Percentiles rank a stretch among this genome's conserved stretches.
These are phyloP conservation scores for Lasioglossum albipes DNA, from an alignment of 1,140 invertebrate species.

Conservation along the genomic window DNA sequence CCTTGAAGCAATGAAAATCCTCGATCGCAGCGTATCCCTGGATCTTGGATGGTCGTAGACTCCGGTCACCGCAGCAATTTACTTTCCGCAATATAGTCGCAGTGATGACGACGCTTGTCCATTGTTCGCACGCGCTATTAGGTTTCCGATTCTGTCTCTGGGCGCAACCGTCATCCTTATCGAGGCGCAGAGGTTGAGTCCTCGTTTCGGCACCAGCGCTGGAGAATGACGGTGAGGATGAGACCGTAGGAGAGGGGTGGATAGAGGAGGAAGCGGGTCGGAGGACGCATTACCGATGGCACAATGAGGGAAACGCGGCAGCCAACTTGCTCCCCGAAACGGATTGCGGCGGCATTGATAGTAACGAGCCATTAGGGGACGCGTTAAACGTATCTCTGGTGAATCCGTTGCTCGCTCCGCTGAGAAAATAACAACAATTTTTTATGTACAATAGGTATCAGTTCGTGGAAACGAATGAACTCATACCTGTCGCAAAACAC, in stretches of 20 bases:
- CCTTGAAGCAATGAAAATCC: too few species aligned
- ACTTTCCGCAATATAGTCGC: slow-evolving; percentile 76
- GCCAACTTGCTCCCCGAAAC: slow-evolving; percentile 55
- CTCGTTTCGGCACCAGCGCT: slow-evolving; percentile 14
- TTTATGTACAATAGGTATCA: too few species aligned
- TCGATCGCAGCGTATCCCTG: too few species aligned
- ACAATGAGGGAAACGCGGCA: slow-evolving; percentile 55
- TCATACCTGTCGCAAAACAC: too few species aligned
- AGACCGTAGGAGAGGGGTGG: too few species aligned
- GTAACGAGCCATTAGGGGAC: slow-evolving; percentile 55
- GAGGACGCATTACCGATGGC: slow-evolving; percentile 46
- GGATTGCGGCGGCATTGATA: too few species aligned
- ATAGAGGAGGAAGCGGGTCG: neutral
- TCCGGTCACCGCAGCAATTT: slow-evolving; percentile 68
- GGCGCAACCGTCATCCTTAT: slow-evolving; percentile 47
- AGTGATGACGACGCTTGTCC: slow-evolving; percentile 71
- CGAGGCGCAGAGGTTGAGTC: slow-evolving; percentile 24
- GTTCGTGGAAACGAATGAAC: too few species aligned
- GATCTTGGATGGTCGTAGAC: slow-evolving; percentile 37
- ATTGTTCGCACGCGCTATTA: slow-evolving; percentile 77
- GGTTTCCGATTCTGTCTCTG: slow-evolving; percentile 55
- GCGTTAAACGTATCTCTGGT: slow-evolving; percentile 57
- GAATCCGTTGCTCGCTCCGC: slow-evolving; percentile 24
- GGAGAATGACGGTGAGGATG: too few species aligned
- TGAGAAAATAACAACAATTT: too few species aligned